These are phyloP conservation scores for Ctenoplectra terminalis DNA, from an alignment of 1,140 invertebrate species.

Conservation along the genomic window DNA sequence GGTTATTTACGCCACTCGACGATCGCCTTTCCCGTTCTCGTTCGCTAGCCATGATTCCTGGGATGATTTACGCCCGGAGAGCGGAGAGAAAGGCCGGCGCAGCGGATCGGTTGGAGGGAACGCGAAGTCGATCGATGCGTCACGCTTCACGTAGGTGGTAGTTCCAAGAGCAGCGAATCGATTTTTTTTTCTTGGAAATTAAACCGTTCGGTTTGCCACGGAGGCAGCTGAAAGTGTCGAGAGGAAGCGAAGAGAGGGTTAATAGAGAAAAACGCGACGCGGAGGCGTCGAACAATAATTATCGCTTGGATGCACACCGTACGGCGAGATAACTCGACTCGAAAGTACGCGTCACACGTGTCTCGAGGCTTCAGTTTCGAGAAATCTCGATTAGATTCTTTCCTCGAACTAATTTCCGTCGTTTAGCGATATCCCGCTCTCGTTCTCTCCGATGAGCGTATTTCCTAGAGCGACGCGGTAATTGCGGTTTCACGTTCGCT, in stretches of 20 bases:
- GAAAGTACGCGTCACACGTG: neutral
- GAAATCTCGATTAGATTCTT: conserved; percentile 35
- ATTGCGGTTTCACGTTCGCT: neutral
- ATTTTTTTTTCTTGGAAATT: conserved; percentile 46
- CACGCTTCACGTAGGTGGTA: conserved; percentile 15
- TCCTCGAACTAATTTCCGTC: conserved; percentile 29
- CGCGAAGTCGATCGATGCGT: conserved; percentile 8
- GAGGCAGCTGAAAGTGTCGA: too few relatives aligned
- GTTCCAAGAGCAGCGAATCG: conserved; percentile 28
- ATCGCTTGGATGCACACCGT: conserved; percentile 39
- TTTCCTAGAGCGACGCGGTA: too few relatives aligned
- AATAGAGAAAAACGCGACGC: too few relatives aligned
- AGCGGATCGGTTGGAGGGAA: too few relatives aligned
- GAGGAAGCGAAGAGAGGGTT: neutral
- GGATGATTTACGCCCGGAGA: conserved; percentile 36
- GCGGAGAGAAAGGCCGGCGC: too few relatives aligned
- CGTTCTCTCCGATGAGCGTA: too few relatives aligned
- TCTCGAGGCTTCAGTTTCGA: conserved; percentile 7
- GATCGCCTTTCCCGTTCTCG: neutral
- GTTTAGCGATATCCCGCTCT: too few relatives aligned
- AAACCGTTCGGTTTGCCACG: neutral
- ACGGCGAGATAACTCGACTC: conserved; percentile 12
- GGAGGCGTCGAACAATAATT: too few relatives aligned
- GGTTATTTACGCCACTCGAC: conserved; percentile 8
- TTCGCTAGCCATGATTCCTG: neutral